Base-by-base conservation (phyloP, 2,113 vertebrate species). In the Clarias gariepinus region DNA sequence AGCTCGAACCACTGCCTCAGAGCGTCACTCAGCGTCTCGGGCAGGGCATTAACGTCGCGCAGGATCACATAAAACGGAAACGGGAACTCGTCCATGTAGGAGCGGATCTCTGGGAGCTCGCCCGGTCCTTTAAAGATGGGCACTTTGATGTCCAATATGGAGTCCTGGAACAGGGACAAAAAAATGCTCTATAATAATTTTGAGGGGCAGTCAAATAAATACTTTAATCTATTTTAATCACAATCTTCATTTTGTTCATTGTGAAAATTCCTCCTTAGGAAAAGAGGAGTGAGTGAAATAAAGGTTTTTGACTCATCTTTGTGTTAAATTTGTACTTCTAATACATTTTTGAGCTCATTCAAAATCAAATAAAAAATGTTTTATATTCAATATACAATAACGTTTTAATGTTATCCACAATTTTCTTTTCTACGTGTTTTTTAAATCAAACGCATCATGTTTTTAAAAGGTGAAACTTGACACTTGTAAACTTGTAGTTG, bases 21-120 rank as follows among this genome's bases (percentile, higher is more conserved):
- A 0, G 98, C 98, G 68, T 99, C 98, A 0, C 98, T 97, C 88
- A 99, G 96, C 0, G 97, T 99, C 92, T 99, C 97, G 0, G 98
- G 98, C 88, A 99, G 93, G 0, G 96, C 93, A 0, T 98, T 99
- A 89, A 98, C 96, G 11, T 99, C 96, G 21, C 98, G 93, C 61
- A 99, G 96, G 93, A 99, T 98, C 88, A 98, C 90, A 83, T 99
- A 99, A 94, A 99, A 99, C 0, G 98, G 98, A 93, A 99, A 99
- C 0, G 98, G 98, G 90, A 99, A 99, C 93, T 99, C 98, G 0
- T 99, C 98, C 96, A 99, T 98, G 93, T 99, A 99, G 33, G 98
- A 97, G 86, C 95, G 96, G 92, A 99, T 99, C 94, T 99, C 98
- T 0, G 97, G 97, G 89, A 98, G 88, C 89, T 98, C 97, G 87